Percentiles rank a stretch among this genome's conserved stretches.
Evolutionary conservation across 2,113 vertebrate genomes (phyloP).

Genomic region (Apistogramma diplotaenia): DNA sequence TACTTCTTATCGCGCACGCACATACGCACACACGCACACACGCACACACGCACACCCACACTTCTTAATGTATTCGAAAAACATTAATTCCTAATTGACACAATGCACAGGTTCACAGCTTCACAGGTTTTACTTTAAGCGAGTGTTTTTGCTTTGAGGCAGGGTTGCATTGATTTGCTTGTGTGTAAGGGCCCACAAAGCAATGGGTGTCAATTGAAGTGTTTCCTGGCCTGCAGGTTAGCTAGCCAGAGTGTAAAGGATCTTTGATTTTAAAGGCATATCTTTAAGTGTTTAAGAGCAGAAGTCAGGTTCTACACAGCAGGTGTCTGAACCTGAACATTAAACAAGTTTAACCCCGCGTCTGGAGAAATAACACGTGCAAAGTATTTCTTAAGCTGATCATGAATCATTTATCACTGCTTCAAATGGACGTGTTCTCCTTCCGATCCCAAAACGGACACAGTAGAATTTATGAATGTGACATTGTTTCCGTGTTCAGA

Average conservation of each 20-base stretch:
- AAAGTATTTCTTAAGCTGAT: not conserved
- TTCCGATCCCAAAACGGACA: not conserved
- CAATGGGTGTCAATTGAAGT: not conserved
- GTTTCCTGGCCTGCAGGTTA: not conserved
- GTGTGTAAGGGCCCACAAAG: not conserved
- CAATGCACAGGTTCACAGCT: not conserved
- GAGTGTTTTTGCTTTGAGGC: slow-evolving; percentile 1
- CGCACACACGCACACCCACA: not conserved
- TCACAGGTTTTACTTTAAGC: slow-evolving; percentile 2
- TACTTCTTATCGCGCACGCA: not conserved
- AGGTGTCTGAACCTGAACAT: not conserved
- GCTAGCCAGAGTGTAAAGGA: not conserved
- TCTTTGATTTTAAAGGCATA: not conserved
- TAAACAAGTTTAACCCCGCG: not conserved
- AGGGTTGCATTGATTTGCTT: not conserved
- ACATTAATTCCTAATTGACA: not conserved
- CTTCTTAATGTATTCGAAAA: slow-evolving; percentile 4
- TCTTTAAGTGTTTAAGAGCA: not conserved
- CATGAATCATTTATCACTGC: not conserved
- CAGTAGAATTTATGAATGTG: not conserved
- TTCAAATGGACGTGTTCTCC: not conserved
- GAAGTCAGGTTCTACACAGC: not conserved
- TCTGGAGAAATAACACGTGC: not conserved
- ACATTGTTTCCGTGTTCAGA: not conserved
- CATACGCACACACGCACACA: not conserved